phyloP scores from a whole-genome alignment of 2,888 invertebrate genomes.

The Ormyrus pomaceus region DNA sequence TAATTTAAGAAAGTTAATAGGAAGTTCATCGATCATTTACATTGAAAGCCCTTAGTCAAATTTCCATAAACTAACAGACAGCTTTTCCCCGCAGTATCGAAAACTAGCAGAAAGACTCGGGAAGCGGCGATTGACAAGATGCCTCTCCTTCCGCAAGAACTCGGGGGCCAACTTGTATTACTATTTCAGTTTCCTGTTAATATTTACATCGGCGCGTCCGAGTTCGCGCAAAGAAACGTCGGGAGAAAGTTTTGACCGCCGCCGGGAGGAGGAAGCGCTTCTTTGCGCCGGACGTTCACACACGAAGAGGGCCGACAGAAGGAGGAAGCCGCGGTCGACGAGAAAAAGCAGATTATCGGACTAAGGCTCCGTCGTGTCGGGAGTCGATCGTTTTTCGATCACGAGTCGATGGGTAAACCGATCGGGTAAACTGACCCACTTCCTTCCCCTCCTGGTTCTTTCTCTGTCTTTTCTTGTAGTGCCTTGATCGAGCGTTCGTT shows the following conservation, averaged over 20 bases:
- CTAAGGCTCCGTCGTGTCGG: conserved; percentile 31
- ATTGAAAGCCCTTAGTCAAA: too few relatives aligned
- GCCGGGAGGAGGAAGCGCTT: conserved; percentile 11
- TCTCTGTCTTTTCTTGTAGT: not conserved
- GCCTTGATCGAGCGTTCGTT: not conserved
- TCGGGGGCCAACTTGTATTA: conserved; percentile 60
- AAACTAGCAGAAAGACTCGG: too few relatives aligned
- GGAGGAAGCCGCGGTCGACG: not conserved
- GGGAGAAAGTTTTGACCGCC: conserved; percentile 19
- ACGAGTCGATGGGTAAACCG: conserved; percentile 28
- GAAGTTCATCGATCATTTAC: too few relatives aligned
- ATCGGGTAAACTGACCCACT: conserved; percentile 45
- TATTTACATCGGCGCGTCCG: conserved; percentile 68
- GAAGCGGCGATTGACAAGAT: too few relatives aligned
- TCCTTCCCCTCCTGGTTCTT: conserved; percentile 30
- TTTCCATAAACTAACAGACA: too few relatives aligned
- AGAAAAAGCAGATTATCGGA: conserved; percentile 50
- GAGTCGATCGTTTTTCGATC: conserved; percentile 53
- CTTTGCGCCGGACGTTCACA: not conserved
- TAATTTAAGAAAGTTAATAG: conserved; percentile 56
- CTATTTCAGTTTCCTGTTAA: conserved; percentile 68
- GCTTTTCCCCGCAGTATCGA: too few relatives aligned
- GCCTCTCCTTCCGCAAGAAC: too few relatives aligned
- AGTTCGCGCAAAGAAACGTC: conserved; percentile 25
- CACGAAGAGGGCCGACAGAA: not conserved